phyloP scores from a whole-genome alignment of 2,888 invertebrate species.

The Leucozona laternaria region DNA sequence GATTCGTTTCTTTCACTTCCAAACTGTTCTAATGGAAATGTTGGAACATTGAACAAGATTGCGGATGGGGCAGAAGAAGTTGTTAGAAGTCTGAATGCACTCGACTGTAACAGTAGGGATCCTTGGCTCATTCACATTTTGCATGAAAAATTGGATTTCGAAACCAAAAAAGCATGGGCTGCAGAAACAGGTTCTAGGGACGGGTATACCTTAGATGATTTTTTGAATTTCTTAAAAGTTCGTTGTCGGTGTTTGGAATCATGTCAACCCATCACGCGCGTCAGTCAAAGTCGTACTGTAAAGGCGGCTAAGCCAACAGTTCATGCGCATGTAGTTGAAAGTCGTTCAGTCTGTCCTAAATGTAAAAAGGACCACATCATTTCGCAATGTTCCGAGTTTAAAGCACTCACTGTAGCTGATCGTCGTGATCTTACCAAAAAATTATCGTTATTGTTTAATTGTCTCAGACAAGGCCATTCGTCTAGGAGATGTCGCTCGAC shows the following conservation, averaged over 20 bases:
- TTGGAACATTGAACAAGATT: background rate
- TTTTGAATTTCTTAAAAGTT: constrained; percentile 1
- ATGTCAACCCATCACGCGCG: background rate
- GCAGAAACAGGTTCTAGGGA: background rate
- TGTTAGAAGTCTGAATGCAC: constrained; percentile 1
- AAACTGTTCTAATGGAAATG: background rate
- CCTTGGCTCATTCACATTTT: constrained; percentile 10
- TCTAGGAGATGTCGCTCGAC: constrained; percentile 16
- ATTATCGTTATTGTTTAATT: constrained; percentile 21
- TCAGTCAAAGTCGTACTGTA: background rate
- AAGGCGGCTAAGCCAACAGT: background rate
- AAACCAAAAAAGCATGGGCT: constrained; percentile 13
- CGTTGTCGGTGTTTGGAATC: constrained; percentile 11
- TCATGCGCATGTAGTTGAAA: background rate
- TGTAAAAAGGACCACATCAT: constrained; percentile 14
- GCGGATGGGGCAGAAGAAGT: background rate
- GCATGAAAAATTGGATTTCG: constrained; percentile 6
- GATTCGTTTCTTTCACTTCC: constrained; percentile 11
- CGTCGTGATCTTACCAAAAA: constrained; percentile 10
- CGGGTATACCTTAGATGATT: background rate
- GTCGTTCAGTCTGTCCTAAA: background rate
- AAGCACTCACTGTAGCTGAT: background rate
- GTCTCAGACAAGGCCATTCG: background rate
- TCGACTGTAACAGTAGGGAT: constrained; percentile 7
- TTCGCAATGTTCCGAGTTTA: constrained; percentile 1